Conservation (phyloP, 1,140 invertebrate genomes). For the Carcinoscorpius rotundicauda region DNA sequence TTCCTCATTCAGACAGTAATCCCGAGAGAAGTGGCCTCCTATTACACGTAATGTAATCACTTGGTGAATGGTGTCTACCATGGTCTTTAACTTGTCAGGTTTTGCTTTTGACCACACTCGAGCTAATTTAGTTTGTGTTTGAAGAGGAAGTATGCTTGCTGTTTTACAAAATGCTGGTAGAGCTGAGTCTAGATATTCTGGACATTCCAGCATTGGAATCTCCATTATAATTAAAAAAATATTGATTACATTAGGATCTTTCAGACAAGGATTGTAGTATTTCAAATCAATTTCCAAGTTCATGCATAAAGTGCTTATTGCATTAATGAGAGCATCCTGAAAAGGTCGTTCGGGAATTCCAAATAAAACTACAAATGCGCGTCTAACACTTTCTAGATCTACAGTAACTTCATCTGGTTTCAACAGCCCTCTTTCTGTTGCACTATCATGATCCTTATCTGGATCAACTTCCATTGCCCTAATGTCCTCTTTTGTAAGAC, state of each 20-base stretch:
- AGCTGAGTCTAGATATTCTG: slow-evolving; percentile 68
- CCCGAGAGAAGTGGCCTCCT: slow-evolving; percentile 53
- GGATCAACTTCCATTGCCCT: slow-evolving; percentile 57
- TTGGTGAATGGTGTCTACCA: slow-evolving; percentile 72
- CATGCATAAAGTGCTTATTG: slow-evolving; percentile 56
- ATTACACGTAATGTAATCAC: slow-evolving; percentile 67
- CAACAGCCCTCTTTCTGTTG: no score
- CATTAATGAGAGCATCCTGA: slow-evolving; percentile 62
- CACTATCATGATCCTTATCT: slow-evolving; percentile 62
- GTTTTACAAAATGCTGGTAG: slow-evolving; percentile 69
- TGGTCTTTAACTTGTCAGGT: slow-evolving; percentile 50
- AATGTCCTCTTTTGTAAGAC: slow-evolving; percentile 51
- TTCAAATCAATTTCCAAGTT: slow-evolving; percentile 59
- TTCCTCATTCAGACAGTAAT: slow-evolving; percentile 70
- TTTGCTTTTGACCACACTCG: slow-evolving; percentile 61
- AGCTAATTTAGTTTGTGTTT: slow-evolving; percentile 66
- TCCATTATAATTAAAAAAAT: slow-evolving; percentile 79
- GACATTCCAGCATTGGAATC: slow-evolving; percentile 62
- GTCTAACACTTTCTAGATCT: slow-evolving; percentile 45
- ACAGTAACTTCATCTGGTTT: slow-evolving; percentile 28
- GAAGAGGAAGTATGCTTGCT: slow-evolving; percentile 50
- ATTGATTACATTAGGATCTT: slow-evolving; percentile 46
- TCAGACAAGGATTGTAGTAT: slow-evolving; percentile 39
- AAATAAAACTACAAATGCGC: slow-evolving; percentile 47
- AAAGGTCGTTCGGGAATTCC: slow-evolving; percentile 42